Conservation (phyloP, 1,140 invertebrate species). For the Drosophila subpulchrella region DNA sequence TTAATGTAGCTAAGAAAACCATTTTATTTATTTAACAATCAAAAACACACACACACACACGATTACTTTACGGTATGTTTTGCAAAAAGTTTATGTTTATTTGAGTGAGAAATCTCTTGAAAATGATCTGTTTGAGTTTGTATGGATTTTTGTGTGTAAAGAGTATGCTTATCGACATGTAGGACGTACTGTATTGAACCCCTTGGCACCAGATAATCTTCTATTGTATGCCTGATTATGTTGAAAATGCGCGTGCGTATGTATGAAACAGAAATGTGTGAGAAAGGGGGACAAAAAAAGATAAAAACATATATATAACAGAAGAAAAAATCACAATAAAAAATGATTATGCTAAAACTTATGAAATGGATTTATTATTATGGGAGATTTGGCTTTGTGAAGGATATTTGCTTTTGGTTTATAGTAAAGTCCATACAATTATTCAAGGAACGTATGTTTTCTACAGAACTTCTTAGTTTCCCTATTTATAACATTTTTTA, state of each 20-base stretch:
- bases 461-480: no score
- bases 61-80: conserved; percentile 38
- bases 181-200: conserved; percentile 40
- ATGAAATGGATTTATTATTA: not conserved
- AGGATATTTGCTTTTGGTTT: no score
- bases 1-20: conserved; percentile 44
- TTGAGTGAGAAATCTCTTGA: conserved; percentile 20
- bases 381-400: not conserved
- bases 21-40: conserved; percentile 65
- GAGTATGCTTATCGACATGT: conserved; percentile 45
- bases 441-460: no score
- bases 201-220: conserved; percentile 44
- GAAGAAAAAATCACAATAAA: conserved; percentile 55
- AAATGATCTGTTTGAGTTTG: conserved; percentile 28
- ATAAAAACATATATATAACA: conserved; percentile 49
- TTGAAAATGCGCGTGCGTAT: conserved; percentile 58
- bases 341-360: conserved; percentile 74
- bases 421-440: no score
- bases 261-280: conserved; percentile 66
- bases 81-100: conserved; percentile 35
- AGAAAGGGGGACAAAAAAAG: conserved; percentile 53
- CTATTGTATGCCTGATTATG: conserved; percentile 71
- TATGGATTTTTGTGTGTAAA: conserved; percentile 53
- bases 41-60: conserved; percentile 20
- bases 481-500: no score